Conservation (phyloP, 1,140 invertebrate species). For the Drosophila elegans region DNA sequence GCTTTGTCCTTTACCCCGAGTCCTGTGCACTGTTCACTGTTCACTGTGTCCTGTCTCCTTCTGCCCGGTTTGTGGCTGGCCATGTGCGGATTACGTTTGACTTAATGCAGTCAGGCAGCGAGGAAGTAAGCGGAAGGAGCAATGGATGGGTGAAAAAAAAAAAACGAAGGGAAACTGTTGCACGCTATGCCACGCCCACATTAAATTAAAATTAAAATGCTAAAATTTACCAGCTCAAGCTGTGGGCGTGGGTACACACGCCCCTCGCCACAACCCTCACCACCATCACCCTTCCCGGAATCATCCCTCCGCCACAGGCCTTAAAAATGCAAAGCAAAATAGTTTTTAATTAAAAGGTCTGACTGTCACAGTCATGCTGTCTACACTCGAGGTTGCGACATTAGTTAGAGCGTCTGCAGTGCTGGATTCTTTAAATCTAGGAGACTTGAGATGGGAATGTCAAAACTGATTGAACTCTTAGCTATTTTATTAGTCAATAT, state of each 20-base stretch:
- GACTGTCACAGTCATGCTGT: slow-evolving; percentile 49
- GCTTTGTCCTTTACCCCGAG: slow-evolving; percentile 37
- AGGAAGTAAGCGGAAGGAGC: not conserved
- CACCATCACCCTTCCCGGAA: not conserved
- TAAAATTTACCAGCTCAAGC: slow-evolving; percentile 72
- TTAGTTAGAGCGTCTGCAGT: slow-evolving; percentile 21
- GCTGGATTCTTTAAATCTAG: not conserved
- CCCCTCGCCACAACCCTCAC: slow-evolving; percentile 4
- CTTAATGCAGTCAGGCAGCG: slow-evolving; percentile 65
- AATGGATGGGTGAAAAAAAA: slow-evolving; percentile 4
- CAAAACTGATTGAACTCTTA: too few relatives aligned
- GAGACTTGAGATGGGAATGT: not conserved
- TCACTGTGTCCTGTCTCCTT: slow-evolving; percentile 26
- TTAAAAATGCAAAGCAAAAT: slow-evolving; percentile 80
- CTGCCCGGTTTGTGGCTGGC: slow-evolving; percentile 62
- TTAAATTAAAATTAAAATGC: slow-evolving; percentile 82
- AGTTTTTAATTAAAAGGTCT: slow-evolving; percentile 82
- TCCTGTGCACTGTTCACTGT: slow-evolving; percentile 5
- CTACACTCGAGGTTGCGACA: slow-evolving; percentile 47
- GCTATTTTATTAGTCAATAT: too few relatives aligned
- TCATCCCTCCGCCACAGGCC: slow-evolving; percentile 39
- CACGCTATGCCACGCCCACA: slow-evolving; percentile 74
- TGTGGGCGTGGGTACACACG: slow-evolving; percentile 56
- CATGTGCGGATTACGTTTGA: slow-evolving; percentile 83
- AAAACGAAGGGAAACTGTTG: slow-evolving; percentile 61